A percentile compares a stretch with the other conserved stretches of the same genome.
phyloP scores from a whole-genome alignment of 2,113 vertebrate genomes.

The Nipponia nippon region DNA sequence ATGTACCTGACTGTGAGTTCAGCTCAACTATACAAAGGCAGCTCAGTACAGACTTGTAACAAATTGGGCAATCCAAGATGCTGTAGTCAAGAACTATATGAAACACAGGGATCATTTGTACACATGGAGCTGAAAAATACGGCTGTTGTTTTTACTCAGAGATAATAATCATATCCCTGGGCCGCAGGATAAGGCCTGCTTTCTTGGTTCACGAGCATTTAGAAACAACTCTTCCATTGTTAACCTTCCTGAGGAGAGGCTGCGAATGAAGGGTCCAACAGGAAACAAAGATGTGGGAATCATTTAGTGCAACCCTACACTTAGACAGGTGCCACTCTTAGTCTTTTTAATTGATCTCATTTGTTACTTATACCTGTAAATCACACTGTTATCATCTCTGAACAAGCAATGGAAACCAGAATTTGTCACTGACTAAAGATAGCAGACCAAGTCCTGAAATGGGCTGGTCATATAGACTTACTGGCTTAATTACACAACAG shows the following conservation, averaged over 20 bases:
- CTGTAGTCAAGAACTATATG: conserved; percentile 66
- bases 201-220: conserved; percentile 81
- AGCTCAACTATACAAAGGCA: conserved; percentile 37
- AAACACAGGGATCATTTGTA: conserved; percentile 75
- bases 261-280: conserved; percentile 79
- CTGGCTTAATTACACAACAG: conserved; percentile 83
- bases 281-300: conserved; percentile 88
- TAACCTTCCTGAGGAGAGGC: conserved; percentile 72
- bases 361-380: conserved; percentile 95
- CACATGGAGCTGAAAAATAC: conserved; percentile 71
- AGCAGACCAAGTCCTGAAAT: conserved; percentile 67
- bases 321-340: conserved; percentile 85
- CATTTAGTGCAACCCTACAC: conserved; percentile 89
- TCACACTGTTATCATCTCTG: conserved; percentile 83
- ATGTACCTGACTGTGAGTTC: conserved; percentile 32
- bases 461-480: conserved; percentile 79
- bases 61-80: conserved; percentile 82
- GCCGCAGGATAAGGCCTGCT: conserved; percentile 77
- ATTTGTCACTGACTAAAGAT: conserved; percentile 74
- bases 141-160: conserved; percentile 69
- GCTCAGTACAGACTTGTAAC: conserved; percentile 83
- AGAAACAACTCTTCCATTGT: conserved; percentile 90
- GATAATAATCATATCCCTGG: conserved; percentile 83
- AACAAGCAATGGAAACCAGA: conserved; percentile 78
- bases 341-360: conserved; percentile 97